Base-by-base conservation (phyloP, 2,797 vertebrate genomes). In the Aulostomus chinensis region DNA sequence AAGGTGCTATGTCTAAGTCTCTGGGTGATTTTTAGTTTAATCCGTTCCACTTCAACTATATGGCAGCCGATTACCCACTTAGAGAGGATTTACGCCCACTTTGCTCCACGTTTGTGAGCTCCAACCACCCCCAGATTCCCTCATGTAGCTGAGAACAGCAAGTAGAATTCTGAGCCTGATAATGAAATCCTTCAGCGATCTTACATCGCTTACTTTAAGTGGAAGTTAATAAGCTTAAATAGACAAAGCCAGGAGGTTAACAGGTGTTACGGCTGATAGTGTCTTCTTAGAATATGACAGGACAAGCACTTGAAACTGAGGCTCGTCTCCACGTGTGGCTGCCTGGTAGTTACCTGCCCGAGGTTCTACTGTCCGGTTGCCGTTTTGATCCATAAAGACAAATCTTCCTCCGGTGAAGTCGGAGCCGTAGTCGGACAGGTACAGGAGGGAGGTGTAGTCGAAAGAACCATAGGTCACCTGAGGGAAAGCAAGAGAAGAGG, bases 381-480 rank as follows among this genome's bases (percentile, higher is more conserved):
- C 90, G 8, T 88, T 87, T 18, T 86, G 73, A 47, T 98, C 96
- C 90, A 98, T 89, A 71, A 98, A 99, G 67, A 98, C 66, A 7
- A 98, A 98, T 0, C 96, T 80, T 2, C 97, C 96, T 0, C 96
- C 97, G 0, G 90, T 92, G 0, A 99, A 99, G 52, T 98, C 95
- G 0, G 86, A 64, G 42, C 81, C 76, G 39, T 97, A 98, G 83
- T 99, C 94, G 0, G 96, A 96, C 41, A 99, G 91, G 58, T 98
- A 98, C 0, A 99, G 91, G 57, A 99, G 88, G 0, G 95, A 97
- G 0, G 95, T 99, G 77, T 99, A 99, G 83, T 99, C 96, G 52
- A 98, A 99, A 1, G 95, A 98, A 37, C 96, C 96, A 0, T 98
- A 98, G 0, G 96, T 97, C 61, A 95, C 93, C 96, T 98, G 76